phyloP scores from a whole-genome alignment of 1,140 invertebrate species.

The Oreohelix idahoensis region DNA sequence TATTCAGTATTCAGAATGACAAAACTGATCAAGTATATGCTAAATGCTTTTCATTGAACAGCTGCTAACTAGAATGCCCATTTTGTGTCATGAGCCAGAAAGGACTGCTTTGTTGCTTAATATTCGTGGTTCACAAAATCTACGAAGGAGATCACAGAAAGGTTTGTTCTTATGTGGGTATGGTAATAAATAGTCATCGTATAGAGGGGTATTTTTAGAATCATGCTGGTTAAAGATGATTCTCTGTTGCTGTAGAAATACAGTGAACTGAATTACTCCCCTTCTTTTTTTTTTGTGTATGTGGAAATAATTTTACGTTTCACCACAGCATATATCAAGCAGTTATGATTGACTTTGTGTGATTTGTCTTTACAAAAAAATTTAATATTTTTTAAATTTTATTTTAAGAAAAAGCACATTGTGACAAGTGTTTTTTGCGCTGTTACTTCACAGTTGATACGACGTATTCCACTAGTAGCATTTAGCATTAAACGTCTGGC shows the following conservation, averaged over 20 bases:
- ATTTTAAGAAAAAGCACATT: no score
- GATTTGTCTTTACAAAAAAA: not conserved
- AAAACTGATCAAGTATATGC: not conserved
- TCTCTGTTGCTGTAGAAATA: no score
- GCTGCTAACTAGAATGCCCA: constrained; percentile 1
- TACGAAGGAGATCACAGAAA: not conserved
- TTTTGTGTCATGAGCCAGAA: constrained; percentile 7
- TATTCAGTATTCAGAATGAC: not conserved
- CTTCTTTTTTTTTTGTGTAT: no score
- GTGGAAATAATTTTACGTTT: not conserved
- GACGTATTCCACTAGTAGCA: constrained; percentile 1
- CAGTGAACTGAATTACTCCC: no score
- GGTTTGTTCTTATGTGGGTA: not conserved
- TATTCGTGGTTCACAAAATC: constrained; percentile 12
- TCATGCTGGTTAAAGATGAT: no score
- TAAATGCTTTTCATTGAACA: not conserved
- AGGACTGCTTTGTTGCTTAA: not conserved
- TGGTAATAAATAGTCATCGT: not conserved
- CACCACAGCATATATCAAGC: not conserved
- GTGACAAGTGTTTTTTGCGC: not conserved
- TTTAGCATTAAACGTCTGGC: constrained; percentile 16
- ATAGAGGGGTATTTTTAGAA: no score
- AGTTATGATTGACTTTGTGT: not conserved
- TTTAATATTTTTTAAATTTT: no score
- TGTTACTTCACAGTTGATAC: constrained; percentile 20